Evolutionary conservation across 2,113 vertebrate species (phyloP), one percentile per base, ranked within the genome.

Genomic region (Triplophysa dalaica): DNA sequence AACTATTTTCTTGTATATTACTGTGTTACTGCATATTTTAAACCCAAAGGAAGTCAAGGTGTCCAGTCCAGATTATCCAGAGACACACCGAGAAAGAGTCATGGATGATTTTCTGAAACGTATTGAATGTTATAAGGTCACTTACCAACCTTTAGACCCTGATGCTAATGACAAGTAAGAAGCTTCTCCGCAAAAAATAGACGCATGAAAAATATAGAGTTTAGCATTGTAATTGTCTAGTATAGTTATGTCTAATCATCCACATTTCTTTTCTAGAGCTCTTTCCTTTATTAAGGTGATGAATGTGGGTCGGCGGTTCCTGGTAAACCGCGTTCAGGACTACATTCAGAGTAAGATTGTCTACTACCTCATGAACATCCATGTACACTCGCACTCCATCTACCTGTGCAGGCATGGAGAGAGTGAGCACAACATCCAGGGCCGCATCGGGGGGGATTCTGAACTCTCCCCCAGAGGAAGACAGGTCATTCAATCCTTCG

Each of bases 281-380:
- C 91, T 94, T 26, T 98, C 97, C 78, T 98, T 98, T 82, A 98
- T 99, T 87, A 98, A 98, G 88, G 96, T 99, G 87, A 97, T 98
- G 78, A 98, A 99, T 0, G 97, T 99, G 89, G 97, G 97, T 17
- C 95, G 96, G 67, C 93, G 97, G 0, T 98, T 97, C 83, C 90
- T 98, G 72, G 97, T 99, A 62, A 99, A 98, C 91, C 92, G 94
- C 67, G 94, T 99, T 38, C 96, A 97, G 81, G 97, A 99, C 90
- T 99, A 99, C 90, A 99, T 99, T 92, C 97, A 99, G 93, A 99
- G 97, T 78, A 98, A 97, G 87, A 99, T 99, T 0, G 97, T 99
- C 58, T 99, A 98, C 93, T 99, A 99, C 90, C 95, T 98, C 85
- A 99, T 98, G 97, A 99, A 99, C 90, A 98, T 99, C 87, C 95